Base-by-base conservation (phyloP, 2,797 vertebrate genomes). In the Eulemur coronatus region DNA sequence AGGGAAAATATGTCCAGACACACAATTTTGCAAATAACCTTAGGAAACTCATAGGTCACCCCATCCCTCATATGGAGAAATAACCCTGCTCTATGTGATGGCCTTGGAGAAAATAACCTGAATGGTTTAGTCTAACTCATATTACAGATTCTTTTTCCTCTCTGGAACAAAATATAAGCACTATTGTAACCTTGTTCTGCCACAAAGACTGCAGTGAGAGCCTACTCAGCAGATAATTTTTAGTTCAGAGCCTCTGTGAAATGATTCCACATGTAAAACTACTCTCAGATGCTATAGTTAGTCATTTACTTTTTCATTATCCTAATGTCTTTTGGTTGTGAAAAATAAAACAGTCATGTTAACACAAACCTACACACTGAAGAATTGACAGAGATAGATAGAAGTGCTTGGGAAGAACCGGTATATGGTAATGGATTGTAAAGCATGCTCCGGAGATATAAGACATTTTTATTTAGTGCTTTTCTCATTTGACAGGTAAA, bases 231-330 rank as follows among this genome's bases (percentile, higher is more conserved):
- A 87, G 85, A 78, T 18, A 24, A 24, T 59, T 91, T 97, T 94
- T 55, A 93, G 48, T 65, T 89, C 65, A 26, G 28, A 55, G 65
- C 89, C 55, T 91, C 63, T 7, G 35, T 79, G 94, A 96, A 93
- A 52, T 73, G 65, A 85, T 93, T 96, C 59, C 82, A 72, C 92
- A 93, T 94, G 76, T 63, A 87, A 95, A 96, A 73, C 55, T 88
- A 84, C 76, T 69, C 76, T 86, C 55, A 75, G 63, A 69, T 57
- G 65, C 76, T 67, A 26, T 55, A 35, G 80, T 92, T 43, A 75
- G 84, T 81, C 79, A 81, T 95, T 97, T 95, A 89, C 80, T 93
- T 94, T 95, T 96, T 97, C 94, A 94, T 97, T 97, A 95, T 59
- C 70, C 61, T 95, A 72, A 78, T 95, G 82, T 55, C 61, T 84